phyloP scores from a whole-genome alignment of 2,888 invertebrate species.

The Spatulosminthurus flaviceps region DNA sequence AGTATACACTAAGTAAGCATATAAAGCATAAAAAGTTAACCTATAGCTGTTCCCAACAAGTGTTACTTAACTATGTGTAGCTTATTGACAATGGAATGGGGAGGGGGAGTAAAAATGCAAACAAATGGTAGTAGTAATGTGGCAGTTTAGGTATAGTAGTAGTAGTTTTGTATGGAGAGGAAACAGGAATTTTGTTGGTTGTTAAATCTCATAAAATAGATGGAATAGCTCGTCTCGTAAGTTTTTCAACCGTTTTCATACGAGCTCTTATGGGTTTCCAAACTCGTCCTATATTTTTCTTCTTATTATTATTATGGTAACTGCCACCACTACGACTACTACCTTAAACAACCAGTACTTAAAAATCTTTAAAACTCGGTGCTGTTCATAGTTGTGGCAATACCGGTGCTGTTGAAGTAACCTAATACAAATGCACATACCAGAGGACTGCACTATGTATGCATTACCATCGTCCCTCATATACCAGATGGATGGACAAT shows the following conservation, averaged over 20 bases:
- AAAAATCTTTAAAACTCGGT: neutral
- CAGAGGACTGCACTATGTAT: neutral
- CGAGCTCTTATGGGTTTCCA: neutral
- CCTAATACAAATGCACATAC: neutral
- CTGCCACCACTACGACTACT: neutral
- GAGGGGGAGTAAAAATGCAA: neutral
- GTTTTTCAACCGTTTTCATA: neutral
- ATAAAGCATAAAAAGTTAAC: too few relatives aligned
- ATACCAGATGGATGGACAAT: constrained; percentile 3
- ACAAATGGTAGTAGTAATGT: neutral
- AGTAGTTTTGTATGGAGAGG: neutral
- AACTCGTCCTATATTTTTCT: constrained; percentile 1
- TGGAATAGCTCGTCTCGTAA: neutral
- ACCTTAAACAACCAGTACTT: neutral
- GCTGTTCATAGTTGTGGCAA: neutral
- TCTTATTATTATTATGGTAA: neutral
- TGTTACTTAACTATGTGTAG: neutral
- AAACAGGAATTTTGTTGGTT: constrained; percentile 13
- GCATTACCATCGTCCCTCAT: too few relatives aligned
- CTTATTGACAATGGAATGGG: neutral
- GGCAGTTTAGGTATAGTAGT: too few relatives aligned
- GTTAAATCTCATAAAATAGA: constrained; percentile 13
- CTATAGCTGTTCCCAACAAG: neutral
- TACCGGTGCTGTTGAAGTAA: neutral
- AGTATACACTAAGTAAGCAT: too few relatives aligned